These are phyloP conservation scores for Nasonia longicornis DNA, from an alignment of 1,140 invertebrate genomes.

Conservation along the genomic window DNA sequence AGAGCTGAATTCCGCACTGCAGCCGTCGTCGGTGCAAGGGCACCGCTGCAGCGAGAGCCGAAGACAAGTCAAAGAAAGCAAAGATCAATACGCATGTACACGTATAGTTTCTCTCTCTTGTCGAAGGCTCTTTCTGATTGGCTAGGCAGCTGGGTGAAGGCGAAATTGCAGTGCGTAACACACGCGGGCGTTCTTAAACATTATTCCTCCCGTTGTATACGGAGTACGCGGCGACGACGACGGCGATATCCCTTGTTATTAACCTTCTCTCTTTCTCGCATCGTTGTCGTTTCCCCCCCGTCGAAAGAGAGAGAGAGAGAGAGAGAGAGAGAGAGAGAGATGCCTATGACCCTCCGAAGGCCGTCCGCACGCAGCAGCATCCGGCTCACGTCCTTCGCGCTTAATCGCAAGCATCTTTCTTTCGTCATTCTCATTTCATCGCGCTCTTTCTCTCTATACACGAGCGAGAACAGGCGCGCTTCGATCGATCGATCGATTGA, in stretches of 20 bases:
- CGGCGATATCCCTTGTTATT: conserved; percentile 49
- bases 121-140: conserved; percentile 60
- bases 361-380: conserved; percentile 13
- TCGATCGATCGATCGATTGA: background rate
- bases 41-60: background rate
- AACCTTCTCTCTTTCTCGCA: conserved; percentile 29
- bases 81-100: conserved; percentile 38
- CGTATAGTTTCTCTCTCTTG: conserved; percentile 30
- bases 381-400: conserved; percentile 35
- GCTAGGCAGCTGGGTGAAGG: conserved; percentile 59
- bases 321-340: background rate
- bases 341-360: conserved; percentile 49
- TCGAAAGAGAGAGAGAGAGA: background rate
- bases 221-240: background rate
- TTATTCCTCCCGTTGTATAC: background rate
- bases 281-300: background rate
- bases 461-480: background rate
- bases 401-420: conserved; percentile 23
- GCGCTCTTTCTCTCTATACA: conserved; percentile 17
- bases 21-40: background rate
- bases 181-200: background rate
- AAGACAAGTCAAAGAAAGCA: conserved; percentile 39
- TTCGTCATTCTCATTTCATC: conserved; percentile 46
- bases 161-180: conserved; percentile 47
- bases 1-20: background rate